Evolutionary conservation across 2,888 invertebrate species (phyloP).

Genomic region (Pherbina coryleti): DNA sequence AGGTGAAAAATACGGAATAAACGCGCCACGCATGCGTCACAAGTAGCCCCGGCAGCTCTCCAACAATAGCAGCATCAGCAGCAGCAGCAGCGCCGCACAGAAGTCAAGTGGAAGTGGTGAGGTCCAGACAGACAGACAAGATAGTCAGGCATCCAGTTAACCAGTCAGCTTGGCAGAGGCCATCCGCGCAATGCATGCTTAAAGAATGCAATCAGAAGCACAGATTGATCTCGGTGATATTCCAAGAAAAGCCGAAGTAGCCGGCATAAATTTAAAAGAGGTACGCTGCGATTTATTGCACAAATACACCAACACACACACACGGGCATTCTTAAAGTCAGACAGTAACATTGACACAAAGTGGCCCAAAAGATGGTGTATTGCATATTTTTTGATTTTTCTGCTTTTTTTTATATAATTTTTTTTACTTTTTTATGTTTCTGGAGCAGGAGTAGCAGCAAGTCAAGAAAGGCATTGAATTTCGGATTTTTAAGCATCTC

Average conservation of each 20-base stretch:
- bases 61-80: conserved; percentile 15
- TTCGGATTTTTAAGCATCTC: conserved; percentile 30
- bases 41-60: conserved; percentile 30
- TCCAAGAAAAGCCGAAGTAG: conserved; percentile 60
- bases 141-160: conserved; percentile 30
- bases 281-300: conserved; percentile 23
- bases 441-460: conserved; percentile 4
- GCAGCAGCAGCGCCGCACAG: conserved; percentile 17
- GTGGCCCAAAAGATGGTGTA: conserved; percentile 28
- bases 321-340: conserved; percentile 30
- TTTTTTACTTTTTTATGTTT: conserved; percentile 1
- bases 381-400: conserved; percentile 15
- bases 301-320: conserved; percentile 9
- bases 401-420: conserved; percentile 17
- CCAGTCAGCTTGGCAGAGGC: conserved; percentile 41
- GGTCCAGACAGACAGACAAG: neutral
- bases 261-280: conserved; percentile 52
- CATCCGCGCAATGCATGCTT: conserved; percentile 42
- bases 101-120: conserved; percentile 32
- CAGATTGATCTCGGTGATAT: conserved; percentile 67
- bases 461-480: conserved; percentile 44
- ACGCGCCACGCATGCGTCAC: conserved; percentile 51
- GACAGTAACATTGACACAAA: conserved; percentile 36
- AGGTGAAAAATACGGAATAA: conserved; percentile 51
- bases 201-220: conserved; percentile 65